Percentiles rank a stretch among this genome's conserved stretches.
phyloP scores from a whole-genome alignment of 2,797 vertebrate species.

The Monodelphis domestica region DNA sequence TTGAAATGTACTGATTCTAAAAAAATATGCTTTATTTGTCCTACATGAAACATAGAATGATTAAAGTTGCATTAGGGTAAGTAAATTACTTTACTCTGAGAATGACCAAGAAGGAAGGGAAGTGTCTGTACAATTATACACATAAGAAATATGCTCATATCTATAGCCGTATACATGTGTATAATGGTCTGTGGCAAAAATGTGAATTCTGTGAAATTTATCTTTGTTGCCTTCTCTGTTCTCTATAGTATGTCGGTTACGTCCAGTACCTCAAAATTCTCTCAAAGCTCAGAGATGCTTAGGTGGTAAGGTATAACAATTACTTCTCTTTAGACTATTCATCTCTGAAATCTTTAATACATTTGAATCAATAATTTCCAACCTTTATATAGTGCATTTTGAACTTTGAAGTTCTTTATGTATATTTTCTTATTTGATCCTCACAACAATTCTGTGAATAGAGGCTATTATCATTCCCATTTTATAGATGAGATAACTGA shows the following conservation, averaged over 20 bases:
- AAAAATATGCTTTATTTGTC: background rate
- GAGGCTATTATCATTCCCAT: background rate
- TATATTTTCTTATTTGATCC: background rate
- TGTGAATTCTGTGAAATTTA: background rate
- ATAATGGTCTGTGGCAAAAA: background rate
- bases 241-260: background rate
- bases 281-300: background rate
- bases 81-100: background rate
- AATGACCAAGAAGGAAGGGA: background rate
- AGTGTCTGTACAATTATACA: background rate
- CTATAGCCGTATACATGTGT: background rate
- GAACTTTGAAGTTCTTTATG: background rate
- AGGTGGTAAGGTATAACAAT: background rate
- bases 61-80: background rate
- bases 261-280: background rate
- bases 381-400: background rate
- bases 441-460: background rate
- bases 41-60: background rate
- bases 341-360: background rate
- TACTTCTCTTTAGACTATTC: background rate
- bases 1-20: constrained; percentile 16
- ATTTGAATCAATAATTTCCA: background rate
- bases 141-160: background rate
- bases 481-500: background rate
- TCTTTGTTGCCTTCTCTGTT: background rate